These are phyloP conservation scores for Theonella swinhoei DNA, from an alignment of 37 sponge, comb jelly and placozoan species.

Conservation along the genomic window DNA sequence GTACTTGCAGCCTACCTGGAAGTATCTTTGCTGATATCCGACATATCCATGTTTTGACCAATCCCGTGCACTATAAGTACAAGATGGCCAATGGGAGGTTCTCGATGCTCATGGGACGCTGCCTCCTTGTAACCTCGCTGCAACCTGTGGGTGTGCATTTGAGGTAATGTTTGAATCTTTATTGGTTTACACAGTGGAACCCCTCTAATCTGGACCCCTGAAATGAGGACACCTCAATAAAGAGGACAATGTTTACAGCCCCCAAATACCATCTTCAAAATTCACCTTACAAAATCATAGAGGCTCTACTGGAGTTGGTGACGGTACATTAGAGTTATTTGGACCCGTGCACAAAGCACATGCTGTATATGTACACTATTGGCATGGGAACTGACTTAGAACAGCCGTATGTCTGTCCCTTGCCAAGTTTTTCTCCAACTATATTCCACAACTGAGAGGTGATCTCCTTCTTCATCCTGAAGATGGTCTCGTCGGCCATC, in stretches of 20 bases:
- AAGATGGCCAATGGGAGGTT: conserved; percentile 78
- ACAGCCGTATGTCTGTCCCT: conserved; percentile 11
- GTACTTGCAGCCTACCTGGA: conserved; percentile 74
- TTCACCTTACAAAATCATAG: too few species aligned
- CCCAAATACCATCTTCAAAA: too few species aligned
- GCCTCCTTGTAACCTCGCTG: conserved; percentile 80
- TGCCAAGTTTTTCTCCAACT: conserved; percentile 61
- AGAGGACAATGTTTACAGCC: too few species aligned
- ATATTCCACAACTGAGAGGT: conserved; percentile 43
- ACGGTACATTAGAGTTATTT: too few species aligned
- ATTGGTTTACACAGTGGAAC: too few species aligned
- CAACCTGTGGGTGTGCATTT: neutral
- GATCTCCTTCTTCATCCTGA: conserved; percentile 63
- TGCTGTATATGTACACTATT: too few species aligned
- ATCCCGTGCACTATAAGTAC: conserved; percentile 89
- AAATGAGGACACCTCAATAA: too few species aligned
- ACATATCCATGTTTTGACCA: conserved; percentile 72
- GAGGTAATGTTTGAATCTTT: too few species aligned
- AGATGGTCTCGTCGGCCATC: conserved; percentile 66
- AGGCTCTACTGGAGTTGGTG: too few species aligned
- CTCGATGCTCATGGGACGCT: conserved; percentile 30
- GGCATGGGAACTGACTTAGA: too few species aligned
- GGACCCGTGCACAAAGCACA: too few species aligned
- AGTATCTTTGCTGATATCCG: conserved; percentile 59
- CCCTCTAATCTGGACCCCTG: too few species aligned